Percentiles rank a stretch among this genome's conserved stretches.
Evolutionary conservation across 2,113 vertebrate species (phyloP).

Genomic region (Muntiacus reevesi): DNA sequence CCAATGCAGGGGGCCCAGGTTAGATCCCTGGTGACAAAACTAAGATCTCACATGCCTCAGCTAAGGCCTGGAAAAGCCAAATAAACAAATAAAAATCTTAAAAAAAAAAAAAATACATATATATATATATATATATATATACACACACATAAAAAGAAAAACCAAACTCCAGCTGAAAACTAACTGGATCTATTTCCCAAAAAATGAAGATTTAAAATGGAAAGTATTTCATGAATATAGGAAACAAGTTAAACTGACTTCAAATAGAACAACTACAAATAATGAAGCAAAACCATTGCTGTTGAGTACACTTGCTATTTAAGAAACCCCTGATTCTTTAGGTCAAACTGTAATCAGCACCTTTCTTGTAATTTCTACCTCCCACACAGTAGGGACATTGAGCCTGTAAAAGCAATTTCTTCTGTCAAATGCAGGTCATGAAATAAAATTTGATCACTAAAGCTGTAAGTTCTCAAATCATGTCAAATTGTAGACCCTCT

Average conservation of each 20-base stretch:
- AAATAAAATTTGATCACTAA: neutral
- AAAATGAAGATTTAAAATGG: neutral
- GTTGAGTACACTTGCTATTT: neutral
- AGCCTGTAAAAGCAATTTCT: neutral
- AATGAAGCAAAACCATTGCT: neutral
- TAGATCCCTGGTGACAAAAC: neutral
- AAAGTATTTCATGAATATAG: neutral
- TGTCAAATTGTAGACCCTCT: neutral
- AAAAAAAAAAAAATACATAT: neutral
- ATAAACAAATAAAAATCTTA: neutral
- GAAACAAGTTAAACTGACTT: neutral
- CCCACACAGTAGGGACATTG: neutral
- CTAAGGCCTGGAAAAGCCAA: neutral
- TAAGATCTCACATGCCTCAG: neutral
- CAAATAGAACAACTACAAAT: neutral
- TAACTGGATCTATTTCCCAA: neutral
- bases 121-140: rapidly evolving
- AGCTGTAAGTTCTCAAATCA: neutral
- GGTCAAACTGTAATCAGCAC: neutral
- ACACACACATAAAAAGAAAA: neutral
- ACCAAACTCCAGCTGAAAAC: neutral
- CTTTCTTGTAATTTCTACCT: neutral
- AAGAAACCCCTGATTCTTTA: neutral
- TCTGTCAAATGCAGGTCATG: neutral
- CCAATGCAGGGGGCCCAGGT: neutral